phyloP scores from a whole-genome alignment of 2,888 invertebrate genomes.

The Drosophila kanekoi region DNA sequence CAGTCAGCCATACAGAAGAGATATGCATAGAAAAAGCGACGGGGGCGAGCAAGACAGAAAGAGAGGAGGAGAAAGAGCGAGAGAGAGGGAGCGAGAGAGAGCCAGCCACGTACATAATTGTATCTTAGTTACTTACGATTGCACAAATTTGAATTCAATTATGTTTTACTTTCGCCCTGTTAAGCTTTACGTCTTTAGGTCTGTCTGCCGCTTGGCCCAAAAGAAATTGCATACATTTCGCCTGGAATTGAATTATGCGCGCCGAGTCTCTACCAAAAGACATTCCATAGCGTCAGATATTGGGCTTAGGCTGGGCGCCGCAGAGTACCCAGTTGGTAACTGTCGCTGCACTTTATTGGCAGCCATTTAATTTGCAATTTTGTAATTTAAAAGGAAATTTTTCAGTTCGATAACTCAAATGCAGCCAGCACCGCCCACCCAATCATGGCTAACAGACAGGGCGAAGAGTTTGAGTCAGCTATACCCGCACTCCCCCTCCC shows the following conservation, averaged over 20 bases:
- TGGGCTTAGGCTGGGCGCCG: conserved; percentile 10
- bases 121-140: conserved; percentile 81
- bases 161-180: conserved; percentile 71
- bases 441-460: conserved; percentile 49
- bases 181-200: conserved; percentile 11
- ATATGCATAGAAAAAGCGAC: conserved; percentile 25
- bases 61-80: conserved; percentile 7
- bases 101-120: conserved; percentile 79
- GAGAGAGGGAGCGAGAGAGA: conserved; percentile 20
- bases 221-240: conserved; percentile 79
- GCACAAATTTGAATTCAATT: conserved; percentile 81
- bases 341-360: conserved; percentile 64
- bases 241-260: conserved; percentile 77
- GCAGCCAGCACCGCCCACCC: conserved; percentile 49
- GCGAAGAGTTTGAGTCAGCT: conserved; percentile 25
- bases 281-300: conserved; percentile 25
- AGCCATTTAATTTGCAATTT: conserved; percentile 79
- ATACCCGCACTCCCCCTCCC: too few species aligned
- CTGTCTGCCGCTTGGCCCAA: conserved; percentile 29
- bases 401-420: conserved; percentile 80
- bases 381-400: conserved; percentile 79
- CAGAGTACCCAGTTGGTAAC: conserved; percentile 36
- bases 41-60: background rate
- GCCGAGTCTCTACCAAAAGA: conserved; percentile 51
- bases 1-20: conserved; percentile 58